These are phyloP conservation scores for Colius striatus DNA, from an alignment of 2,113 vertebrate species.

Conservation along the genomic window DNA sequence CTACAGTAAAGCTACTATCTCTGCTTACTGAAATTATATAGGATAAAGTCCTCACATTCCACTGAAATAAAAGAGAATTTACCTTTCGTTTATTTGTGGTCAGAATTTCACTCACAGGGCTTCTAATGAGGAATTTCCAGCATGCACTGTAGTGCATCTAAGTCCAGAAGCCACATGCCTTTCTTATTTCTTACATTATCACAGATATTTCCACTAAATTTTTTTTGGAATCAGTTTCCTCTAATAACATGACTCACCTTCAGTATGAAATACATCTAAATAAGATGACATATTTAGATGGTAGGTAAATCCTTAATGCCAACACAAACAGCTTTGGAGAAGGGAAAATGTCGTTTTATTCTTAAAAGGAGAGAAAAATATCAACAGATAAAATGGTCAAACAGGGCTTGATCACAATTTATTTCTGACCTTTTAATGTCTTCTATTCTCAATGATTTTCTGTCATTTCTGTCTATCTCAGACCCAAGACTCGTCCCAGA, in stretches of 20 bases:
- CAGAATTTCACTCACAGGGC: not conserved
- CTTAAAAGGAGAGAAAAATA: slow-evolving; percentile 72
- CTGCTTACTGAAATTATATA: not conserved
- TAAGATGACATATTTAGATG: slow-evolving; percentile 56
- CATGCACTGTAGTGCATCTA: not conserved
- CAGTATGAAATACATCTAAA: not conserved
- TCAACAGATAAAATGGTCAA: slow-evolving; percentile 79
- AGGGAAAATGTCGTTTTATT: slow-evolving; percentile 56
- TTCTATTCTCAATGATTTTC: slow-evolving; percentile 79
- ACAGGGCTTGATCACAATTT: slow-evolving; percentile 79
- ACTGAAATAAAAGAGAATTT: not conserved
- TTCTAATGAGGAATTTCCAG: not conserved
- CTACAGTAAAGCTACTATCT: not conserved
- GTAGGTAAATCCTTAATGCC: slow-evolving; percentile 45
- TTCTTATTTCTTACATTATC: not conserved
- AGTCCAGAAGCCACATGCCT: not conserved
- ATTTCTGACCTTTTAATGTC: slow-evolving; percentile 81
- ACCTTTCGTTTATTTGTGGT: not conserved
- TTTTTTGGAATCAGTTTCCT: not conserved
- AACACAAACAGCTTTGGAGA: slow-evolving; percentile 44
- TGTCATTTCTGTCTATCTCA: slow-evolving; percentile 75
- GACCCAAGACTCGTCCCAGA: slow-evolving; percentile 51
- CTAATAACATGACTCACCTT: not conserved
- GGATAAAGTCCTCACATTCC: not conserved
- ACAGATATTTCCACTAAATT: not conserved